These are phyloP conservation scores for Rhopalosiphum nymphaeae DNA, from an alignment of 2,888 invertebrate genomes.

Conservation along the genomic window DNA sequence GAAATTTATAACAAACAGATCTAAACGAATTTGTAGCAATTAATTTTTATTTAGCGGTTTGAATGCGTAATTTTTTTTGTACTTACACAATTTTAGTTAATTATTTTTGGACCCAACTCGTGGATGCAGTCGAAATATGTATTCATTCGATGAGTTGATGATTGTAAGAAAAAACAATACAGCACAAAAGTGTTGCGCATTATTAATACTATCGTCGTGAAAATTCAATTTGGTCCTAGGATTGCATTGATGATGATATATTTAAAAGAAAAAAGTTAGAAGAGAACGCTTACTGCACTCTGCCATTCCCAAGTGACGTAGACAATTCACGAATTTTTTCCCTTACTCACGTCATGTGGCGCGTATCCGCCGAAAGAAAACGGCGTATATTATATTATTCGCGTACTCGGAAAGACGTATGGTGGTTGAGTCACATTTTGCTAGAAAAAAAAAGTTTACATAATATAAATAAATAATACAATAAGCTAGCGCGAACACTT, in stretches of 20 bases:
- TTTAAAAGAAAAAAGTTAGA: not conserved
- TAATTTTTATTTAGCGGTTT: not conserved
- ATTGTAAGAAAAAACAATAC: not conserved
- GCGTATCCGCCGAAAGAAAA: not conserved
- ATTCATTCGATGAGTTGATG: not conserved
- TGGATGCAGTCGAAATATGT: not conserved
- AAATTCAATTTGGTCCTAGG: not conserved
- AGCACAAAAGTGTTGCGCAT: not conserved
- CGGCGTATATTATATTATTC: not conserved
- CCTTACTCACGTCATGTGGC: not conserved
- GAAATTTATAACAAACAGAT: not conserved
- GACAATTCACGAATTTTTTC: not conserved
- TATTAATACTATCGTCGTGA: not conserved
- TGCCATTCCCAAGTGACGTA: not conserved
- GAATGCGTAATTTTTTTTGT: not conserved
- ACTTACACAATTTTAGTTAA: not conserved
- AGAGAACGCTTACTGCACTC: not conserved
- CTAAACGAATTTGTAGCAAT: too few species aligned
- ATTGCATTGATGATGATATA: not conserved
- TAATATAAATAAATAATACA: constrained; percentile 21
- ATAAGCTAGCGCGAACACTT: not conserved
- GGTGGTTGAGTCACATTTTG: not conserved
- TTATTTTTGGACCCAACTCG: not conserved
- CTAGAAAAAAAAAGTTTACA: not conserved
- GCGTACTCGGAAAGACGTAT: not conserved